These are phyloP conservation scores for Borostomias antarcticus DNA, from an alignment of 2,797 vertebrate genomes.

Conservation along the genomic window DNA sequence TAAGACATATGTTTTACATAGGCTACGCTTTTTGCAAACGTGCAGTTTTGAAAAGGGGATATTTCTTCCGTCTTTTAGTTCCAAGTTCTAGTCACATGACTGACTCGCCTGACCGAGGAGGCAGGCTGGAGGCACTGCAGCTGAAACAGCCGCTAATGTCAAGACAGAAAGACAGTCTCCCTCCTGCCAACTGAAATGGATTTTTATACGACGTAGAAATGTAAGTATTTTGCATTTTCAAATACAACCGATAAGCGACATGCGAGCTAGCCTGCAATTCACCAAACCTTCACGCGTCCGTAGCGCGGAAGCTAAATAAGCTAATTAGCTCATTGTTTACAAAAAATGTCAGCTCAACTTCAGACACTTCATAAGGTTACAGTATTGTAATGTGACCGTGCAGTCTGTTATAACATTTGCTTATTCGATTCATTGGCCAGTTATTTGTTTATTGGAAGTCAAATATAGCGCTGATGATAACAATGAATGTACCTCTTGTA, in stretches of 20 bases:
- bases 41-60: too few relatives aligned
- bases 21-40: too few relatives aligned
- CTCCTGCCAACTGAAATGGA: neutral
- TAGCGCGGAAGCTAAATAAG: neutral
- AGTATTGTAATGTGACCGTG: neutral
- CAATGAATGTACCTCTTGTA: too few relatives aligned
- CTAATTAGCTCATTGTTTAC: conserved; percentile 7
- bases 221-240: neutral
- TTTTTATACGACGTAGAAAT: neutral
- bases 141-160: neutral
- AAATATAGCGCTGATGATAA: too few relatives aligned
- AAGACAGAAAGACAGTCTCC: neutral
- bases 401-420: neutral
- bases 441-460: too few relatives aligned
- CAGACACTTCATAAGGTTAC: neutral
- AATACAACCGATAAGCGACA: neutral
- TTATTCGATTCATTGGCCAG: neutral
- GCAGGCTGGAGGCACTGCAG: neutral
- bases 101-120: neutral
- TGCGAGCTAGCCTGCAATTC: neutral
- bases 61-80: too few relatives aligned
- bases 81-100: too few relatives aligned
- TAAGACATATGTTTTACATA: too few relatives aligned
- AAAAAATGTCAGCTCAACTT: neutral
- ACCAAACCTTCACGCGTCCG: neutral